Evolutionary conservation across 2,113 vertebrate genomes (phyloP), one percentile per base, ranked within the genome.

Genomic region (Grammomys surdaster): DNA sequence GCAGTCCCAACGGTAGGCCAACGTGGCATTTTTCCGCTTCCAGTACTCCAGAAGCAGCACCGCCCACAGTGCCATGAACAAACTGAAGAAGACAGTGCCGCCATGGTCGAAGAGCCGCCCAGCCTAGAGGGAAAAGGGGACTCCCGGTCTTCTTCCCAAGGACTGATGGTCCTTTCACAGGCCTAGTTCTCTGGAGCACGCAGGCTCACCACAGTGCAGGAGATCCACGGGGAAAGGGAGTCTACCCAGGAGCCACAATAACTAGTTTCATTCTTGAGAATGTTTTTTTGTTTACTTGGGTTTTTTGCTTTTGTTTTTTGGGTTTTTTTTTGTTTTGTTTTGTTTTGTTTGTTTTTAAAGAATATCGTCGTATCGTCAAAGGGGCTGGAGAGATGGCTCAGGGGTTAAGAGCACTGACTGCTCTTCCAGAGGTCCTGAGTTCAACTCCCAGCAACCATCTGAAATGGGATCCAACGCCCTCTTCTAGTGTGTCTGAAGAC

Each of bases 21-120:
- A 89, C 0, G 89, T 95, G 1, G 88, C 85, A 0, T 91, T 97
- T 65, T 54, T 94, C 56, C 92, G 77, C 43, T 98, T 98, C 98
- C 98, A 98, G 95, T 97, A 97, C 93, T 98, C 98, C 70, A 98
- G 97, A 60, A 98, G 97, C 28, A 94, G 98, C 86, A 98, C 97
- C 0, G 98, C 97, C 98, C 98, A 98, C 75, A 98, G 95, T 0
- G 97, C 97, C 97, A 97, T 97, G 97, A 98, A 98, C 76, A 97
- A 54, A 77, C 98, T 98, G 96, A 98, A 98, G 98, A 98, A 97
- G 36, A 98, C 75, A 0, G 98, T 98, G 60, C 98, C 97, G 0
- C 94, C 93, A 0, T 98, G 88, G 96, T 98, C 98, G 58, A 98
- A 98, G 85, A 98, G 98, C 16, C 84, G 63, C n/a, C 98, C 91